Percentiles rank a stretch among this genome's conserved stretches.
These are phyloP conservation scores for Strongylocentrotus purpuratus DNA, from an alignment of 35 echinoderm and acorn worm species.

Conservation along the genomic window DNA sequence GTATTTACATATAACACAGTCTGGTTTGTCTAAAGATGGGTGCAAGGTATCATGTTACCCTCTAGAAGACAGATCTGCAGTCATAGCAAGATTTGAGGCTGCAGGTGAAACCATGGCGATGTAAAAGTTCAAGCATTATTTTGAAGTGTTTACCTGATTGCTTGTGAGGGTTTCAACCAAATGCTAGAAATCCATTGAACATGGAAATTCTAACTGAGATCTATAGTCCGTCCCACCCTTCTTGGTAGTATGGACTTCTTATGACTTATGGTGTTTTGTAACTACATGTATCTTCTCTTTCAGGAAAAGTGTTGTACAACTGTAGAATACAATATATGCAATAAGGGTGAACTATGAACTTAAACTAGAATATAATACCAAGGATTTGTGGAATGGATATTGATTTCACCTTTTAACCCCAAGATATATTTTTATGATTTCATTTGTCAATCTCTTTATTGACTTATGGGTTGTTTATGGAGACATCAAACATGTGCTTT, in stretches of 20 bases:
- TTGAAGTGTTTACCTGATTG: no score
- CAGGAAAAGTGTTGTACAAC: no score
- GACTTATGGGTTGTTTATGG: not conserved
- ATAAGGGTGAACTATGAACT: not conserved
- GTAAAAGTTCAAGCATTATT: no score
- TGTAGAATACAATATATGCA: no score
- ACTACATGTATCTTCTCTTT: no score
- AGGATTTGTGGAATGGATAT: not conserved
- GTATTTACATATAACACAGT: not conserved
- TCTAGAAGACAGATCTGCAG: not conserved
- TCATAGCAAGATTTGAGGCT: not conserved
- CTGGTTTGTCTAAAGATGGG: not conserved
- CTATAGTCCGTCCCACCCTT: no score
- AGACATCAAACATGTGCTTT: not conserved
- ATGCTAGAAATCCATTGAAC: not conserved
- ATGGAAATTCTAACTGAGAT: no score
- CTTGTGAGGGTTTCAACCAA: no score
- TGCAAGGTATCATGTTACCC: not conserved
- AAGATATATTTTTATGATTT: not conserved
- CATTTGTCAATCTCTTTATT: not conserved
- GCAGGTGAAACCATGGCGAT: no score
- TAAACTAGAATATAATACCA: no score
- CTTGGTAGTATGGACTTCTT: no score
- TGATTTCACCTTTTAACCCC: not conserved
- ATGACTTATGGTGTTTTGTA: no score